Percentiles rank a stretch among this genome's conserved stretches.
These are phyloP conservation scores for Orthosia gracilis DNA, from an alignment of 2,888 invertebrate genomes.

Conservation along the genomic window DNA sequence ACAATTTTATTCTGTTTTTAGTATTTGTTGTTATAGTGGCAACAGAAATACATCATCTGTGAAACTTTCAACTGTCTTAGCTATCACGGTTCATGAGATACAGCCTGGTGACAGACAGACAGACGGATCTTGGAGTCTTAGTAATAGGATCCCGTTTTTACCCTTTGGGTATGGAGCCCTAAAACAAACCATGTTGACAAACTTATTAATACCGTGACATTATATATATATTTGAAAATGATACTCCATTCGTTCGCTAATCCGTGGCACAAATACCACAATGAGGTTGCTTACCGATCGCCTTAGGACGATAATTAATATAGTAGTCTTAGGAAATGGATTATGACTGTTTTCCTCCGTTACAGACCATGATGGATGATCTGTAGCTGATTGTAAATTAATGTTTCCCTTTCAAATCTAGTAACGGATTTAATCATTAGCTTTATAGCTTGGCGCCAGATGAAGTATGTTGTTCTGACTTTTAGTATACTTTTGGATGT, in stretches of 20 bases:
- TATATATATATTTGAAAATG: background rate
- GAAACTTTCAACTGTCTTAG: too few species aligned
- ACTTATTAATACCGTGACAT: too few species aligned
- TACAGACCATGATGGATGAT: conserved; percentile 50
- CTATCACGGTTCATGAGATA: too few species aligned
- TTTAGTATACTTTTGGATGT: conserved; percentile 1
- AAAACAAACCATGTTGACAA: too few species aligned
- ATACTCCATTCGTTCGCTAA: conserved; percentile 29
- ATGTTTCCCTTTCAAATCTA: conserved; percentile 48
- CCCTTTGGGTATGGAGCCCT: too few species aligned
- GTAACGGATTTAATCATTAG: conserved; percentile 30
- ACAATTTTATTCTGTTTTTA: too few species aligned
- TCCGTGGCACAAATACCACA: conserved; percentile 46
- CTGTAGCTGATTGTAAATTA: conserved; percentile 58
- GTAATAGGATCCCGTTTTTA: too few species aligned
- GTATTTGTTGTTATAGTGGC: too few species aligned
- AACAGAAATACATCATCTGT: too few species aligned
- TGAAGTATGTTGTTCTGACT: conserved; percentile 13
- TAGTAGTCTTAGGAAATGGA: conserved; percentile 60
- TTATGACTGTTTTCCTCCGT: conserved; percentile 60
- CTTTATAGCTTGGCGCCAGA: conserved; percentile 39
- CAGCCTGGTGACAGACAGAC: too few species aligned
- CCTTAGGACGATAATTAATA: conserved; percentile 61
- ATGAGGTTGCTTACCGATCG: conserved; percentile 59
- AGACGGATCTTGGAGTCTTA: too few species aligned